Evolutionary conservation across 2,797 vertebrate species (phyloP), one percentile per base, ranked within the genome.

Genomic region (Silurus aristotelis): DNA sequence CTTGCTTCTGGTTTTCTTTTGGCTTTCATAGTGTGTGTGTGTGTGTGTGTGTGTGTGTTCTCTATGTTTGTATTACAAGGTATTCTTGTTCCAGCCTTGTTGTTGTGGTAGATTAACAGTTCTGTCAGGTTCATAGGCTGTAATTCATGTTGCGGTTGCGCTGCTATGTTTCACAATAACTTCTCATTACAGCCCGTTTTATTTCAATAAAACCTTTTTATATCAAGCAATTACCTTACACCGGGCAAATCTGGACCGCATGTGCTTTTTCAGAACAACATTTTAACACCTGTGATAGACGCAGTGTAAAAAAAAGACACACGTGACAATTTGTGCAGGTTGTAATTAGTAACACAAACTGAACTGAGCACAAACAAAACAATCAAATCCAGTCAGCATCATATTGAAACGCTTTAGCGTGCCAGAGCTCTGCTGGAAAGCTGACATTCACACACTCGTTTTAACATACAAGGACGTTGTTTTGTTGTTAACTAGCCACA

Each of bases 21-120:
- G 46, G 46, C 52, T 73, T 73, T 73, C 25, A 13, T n/a, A 55
- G 48, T 52, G 46, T 52, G 20, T 73, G 70, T 25, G 64, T 27
- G n/a, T 64, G 63, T 64, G 63, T 67, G 60, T 15, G 27, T 61
- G 60, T 61, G 63, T 66, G 12, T 72, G 70, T 31, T 38, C 68
- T 22, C 73, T 52, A 3, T 84, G 63, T 77, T 66, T 77, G 73
- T 56, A n/a, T 84, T n/a, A 25, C 1, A 31, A 52, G 72, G 22
- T 84, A 6, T 78, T 58, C 14, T 1, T 56, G 38, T 20, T 71
- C 68, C 13, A 72, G 38, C 13, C 1, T 31, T 20, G 22, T 55
- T 55, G 22, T 25, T 52, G 14, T 55, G n/a, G 71, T 73, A n/a
- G 22, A 52, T 55, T 55, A 75, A 48, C 31, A 14, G 15, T 60